A percentile compares a stretch with the other conserved stretches of the same genome.
phyloP scores from a whole-genome alignment of 2,113 vertebrate genomes.

The Ciconia boyciana region DNA sequence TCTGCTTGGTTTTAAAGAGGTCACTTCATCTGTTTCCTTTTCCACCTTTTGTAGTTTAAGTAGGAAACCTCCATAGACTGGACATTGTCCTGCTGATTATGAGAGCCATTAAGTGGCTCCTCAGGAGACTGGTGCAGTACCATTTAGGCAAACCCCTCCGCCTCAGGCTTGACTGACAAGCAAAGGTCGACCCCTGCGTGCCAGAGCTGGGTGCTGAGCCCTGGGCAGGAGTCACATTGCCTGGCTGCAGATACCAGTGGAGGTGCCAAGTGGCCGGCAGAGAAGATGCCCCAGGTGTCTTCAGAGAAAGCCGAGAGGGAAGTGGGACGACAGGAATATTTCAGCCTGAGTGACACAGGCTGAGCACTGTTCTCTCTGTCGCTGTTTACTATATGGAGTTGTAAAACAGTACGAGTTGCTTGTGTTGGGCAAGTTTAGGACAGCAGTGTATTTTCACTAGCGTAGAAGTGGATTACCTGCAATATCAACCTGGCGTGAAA shows the following conservation, averaged over 20 bases:
- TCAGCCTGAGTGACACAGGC: no score
- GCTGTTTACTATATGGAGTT: background rate
- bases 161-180: background rate
- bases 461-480: background rate
- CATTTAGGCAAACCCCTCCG: background rate
- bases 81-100: background rate
- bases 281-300: background rate
- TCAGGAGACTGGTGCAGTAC: background rate
- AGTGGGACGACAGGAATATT: background rate
- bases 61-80: background rate
- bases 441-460: background rate
- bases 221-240: background rate
- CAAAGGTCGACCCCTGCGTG: no score
- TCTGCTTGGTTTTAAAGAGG: background rate
- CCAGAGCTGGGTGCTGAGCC: background rate
- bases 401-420: fast-evolving
- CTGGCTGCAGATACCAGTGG: background rate
- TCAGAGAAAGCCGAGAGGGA: background rate
- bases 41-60: background rate
- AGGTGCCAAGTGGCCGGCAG: background rate
- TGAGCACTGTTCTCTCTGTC: background rate
- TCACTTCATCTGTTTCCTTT: background rate
- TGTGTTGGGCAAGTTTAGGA: background rate
- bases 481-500: background rate
- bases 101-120: background rate